These are phyloP conservation scores for Peromyscus aztecus DNA, from an alignment of 2,797 vertebrate species.

Conservation along the genomic window DNA sequence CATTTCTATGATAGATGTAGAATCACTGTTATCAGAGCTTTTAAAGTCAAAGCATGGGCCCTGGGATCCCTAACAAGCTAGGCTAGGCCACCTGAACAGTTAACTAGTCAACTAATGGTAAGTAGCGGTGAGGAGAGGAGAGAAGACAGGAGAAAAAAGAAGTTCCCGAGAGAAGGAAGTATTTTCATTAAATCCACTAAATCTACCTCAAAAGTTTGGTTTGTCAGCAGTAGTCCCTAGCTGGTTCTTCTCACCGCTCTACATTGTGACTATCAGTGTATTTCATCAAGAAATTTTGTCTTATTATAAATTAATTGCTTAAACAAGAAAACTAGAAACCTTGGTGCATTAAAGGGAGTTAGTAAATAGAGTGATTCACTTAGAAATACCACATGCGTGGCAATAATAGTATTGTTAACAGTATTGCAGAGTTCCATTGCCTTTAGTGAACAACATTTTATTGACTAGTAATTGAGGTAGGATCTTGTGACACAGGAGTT, in stretches of 20 bases:
- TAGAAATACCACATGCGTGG: background rate
- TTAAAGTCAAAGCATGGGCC: background rate
- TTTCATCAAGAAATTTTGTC: background rate
- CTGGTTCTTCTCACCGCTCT: background rate
- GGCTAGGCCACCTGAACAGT: background rate
- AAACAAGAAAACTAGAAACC: background rate
- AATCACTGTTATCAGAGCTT: background rate
- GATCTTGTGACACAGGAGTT: background rate
- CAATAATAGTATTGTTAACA: background rate
- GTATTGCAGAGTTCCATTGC: background rate
- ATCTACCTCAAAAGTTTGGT: background rate
- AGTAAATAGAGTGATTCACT: background rate
- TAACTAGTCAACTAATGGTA: background rate
- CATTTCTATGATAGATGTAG: background rate
- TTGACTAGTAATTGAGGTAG: background rate
- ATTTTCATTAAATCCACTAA: background rate
- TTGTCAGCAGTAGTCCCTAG: background rate
- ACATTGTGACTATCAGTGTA: background rate
- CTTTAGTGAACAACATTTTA: background rate
- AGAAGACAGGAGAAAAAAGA: background rate
- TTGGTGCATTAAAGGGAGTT: background rate
- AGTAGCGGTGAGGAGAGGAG: background rate
- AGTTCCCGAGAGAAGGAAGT: background rate
- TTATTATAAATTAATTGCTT: background rate
- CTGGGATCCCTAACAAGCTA: background rate